Base-by-base conservation (phyloP, 2,797 vertebrate species). In the Pseudomugil tenellus region DNA sequence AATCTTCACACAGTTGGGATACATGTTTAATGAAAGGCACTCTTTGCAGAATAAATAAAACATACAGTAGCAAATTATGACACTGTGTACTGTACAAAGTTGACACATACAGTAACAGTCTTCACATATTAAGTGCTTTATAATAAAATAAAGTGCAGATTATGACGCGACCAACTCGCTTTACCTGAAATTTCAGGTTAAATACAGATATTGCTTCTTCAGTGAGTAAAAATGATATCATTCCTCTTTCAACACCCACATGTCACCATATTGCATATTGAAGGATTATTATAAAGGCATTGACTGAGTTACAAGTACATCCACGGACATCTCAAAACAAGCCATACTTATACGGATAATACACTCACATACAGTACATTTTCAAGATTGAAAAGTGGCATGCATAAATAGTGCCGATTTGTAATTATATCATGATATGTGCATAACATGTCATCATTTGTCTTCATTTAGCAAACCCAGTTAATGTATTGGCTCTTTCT, bases 11-110 rank as follows among this genome's bases (percentile, higher is more conserved):
- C 61, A 79, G 76, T 87, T 79, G 60, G 74, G 58, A 80, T 93
- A 93, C 81, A 84, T 75, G 77, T 94, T 94, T 93, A 93, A 93
- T 94, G 83, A 89, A 94, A 94, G 93, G 94, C 94, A 95, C 94
- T 94, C 91, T 83, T 87, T 91, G 91, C 88, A 92, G 78, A 70
- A 81, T 87, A 67, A 87, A 87, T 89, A 79, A 90, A 92, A 91
- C 84, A 89, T 80, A 46, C 43, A 46, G 43, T 21, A 77, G 77
- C 84, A 85, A 80, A 81, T 83, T 77, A 84, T 81, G 84, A 81
- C 77, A 76, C 69, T 78, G 81, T 80, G 26, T 84, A 81, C 64
- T 81, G 83, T 69, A 79, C 74, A 81, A 63, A 66, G 69, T 83
- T 87, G 84, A 87, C 85, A 90, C 82, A 81, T 76, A 89, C 88